A percentile compares a stretch with the other conserved stretches of the same genome.
These are phyloP conservation scores for Podarcis cretensis DNA, from an alignment of 2,113 vertebrate genomes.

Conservation along the genomic window DNA sequence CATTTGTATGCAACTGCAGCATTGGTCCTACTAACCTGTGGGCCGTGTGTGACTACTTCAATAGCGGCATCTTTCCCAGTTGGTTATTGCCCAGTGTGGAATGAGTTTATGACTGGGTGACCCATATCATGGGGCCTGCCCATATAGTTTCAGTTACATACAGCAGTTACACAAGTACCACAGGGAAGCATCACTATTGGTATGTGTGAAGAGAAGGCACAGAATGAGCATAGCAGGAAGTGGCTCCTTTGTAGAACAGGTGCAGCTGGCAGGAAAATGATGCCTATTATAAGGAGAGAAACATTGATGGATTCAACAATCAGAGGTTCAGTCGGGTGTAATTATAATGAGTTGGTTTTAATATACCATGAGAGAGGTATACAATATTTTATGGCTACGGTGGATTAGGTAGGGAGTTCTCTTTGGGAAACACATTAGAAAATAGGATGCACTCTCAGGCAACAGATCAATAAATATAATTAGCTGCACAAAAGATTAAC, in stretches of 20 bases:
- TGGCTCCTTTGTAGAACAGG: neutral
- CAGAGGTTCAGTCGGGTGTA: neutral
- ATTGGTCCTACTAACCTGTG: neutral
- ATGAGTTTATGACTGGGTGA: neutral
- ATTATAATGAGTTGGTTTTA: neutral
- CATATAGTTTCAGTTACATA: too few relatives aligned
- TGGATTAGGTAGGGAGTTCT: neutral
- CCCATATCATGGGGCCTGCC: neutral
- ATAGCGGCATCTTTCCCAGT: neutral
- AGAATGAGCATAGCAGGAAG: neutral
- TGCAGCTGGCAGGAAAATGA: neutral
- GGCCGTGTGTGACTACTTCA: neutral
- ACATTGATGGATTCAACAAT: neutral
- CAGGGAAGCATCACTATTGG: too few relatives aligned
- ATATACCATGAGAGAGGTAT: neutral
- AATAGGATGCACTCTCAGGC: neutral
- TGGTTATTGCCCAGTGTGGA: neutral
- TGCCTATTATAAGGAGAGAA: neutral
- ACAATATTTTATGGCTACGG: neutral
- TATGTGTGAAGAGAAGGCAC: neutral
- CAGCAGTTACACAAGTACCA: too few relatives aligned
- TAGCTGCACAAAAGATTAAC: conserved; percentile 51
- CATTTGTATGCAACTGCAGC: neutral
- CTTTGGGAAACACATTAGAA: conserved; percentile 41
- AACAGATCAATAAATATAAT: conserved; percentile 48